Evolutionary conservation across 2,797 vertebrate species (phyloP).

Genomic region (Bovichtus diacanthus): DNA sequence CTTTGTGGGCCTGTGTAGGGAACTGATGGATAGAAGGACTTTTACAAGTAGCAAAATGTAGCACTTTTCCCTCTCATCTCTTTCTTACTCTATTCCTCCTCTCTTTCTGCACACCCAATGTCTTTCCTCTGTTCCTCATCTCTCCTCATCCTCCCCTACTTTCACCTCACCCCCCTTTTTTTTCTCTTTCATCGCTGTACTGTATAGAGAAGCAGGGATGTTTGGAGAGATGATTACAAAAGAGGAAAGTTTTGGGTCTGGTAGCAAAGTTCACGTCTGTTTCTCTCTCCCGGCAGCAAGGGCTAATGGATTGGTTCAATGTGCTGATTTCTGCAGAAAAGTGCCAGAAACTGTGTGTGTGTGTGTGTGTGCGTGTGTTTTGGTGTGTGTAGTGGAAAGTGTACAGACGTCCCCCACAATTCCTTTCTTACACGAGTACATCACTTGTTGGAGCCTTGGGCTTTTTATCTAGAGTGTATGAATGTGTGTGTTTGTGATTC

Average conservation of each 20-base stretch:
- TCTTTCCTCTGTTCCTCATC: neutral
- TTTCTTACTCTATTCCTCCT: neutral
- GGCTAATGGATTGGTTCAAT: conserved; percentile 73
- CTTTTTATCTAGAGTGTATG: conserved; percentile 32
- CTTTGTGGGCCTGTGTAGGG: neutral
- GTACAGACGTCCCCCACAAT: conserved; percentile 15
- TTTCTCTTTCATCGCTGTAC: conserved; percentile 2
- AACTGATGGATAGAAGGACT: neutral
- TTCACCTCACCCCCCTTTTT: neutral
- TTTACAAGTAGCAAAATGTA: conserved; percentile 2
- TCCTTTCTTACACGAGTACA: conserved; percentile 35
- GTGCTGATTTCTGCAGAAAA: conserved; percentile 75
- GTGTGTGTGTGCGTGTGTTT: conserved; percentile 25
- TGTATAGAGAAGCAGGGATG: conserved; percentile 1
- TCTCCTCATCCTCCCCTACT: neutral
- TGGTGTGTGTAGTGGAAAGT: conserved; percentile 33
- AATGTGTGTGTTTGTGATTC: conserved; percentile 14
- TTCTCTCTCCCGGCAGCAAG: conserved; percentile 42
- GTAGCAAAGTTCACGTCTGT: conserved; percentile 55
- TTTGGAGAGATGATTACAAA: conserved; percentile 51
- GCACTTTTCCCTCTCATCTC: neutral
- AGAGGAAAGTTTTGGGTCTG: conserved; percentile 50
- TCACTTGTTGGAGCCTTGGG: conserved; percentile 53
- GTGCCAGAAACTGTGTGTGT: conserved; percentile 15
- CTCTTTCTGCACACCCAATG: neutral